These are phyloP conservation scores for Spinibarbus caldwelli DNA, from an alignment of 2,797 vertebrate genomes.

Conservation along the genomic window DNA sequence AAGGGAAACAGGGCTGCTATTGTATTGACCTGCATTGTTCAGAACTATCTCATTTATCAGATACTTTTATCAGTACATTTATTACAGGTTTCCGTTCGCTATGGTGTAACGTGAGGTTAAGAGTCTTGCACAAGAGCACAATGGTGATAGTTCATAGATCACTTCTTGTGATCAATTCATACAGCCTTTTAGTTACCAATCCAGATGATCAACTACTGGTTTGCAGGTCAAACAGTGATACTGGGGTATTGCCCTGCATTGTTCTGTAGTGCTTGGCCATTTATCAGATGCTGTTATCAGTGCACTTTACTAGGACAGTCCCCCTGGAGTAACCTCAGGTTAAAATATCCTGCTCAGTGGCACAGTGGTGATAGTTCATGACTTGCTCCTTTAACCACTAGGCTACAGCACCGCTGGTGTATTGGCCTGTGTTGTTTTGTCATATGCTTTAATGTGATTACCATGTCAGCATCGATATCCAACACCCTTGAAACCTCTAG, in stretches of 20 bases:
- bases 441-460: constrained; percentile 17
- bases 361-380: constrained; percentile 6
- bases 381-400: neutral
- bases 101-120: neutral
- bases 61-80: neutral
- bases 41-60: neutral
- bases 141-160: neutral
- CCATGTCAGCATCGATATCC: neutral
- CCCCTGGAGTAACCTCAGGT: neutral
- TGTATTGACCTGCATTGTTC: neutral
- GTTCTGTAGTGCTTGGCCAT: neutral
- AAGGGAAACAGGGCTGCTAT: neutral
- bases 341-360: neutral
- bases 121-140: neutral
- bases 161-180: neutral
- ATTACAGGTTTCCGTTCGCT: neutral
- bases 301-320: neutral
- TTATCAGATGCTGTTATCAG: constrained; percentile 4
- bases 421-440: constrained; percentile 4
- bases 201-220: neutral
- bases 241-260: neutral
- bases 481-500: neutral
- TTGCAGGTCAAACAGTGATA: neutral
- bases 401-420: too few species aligned
- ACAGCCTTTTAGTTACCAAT: neutral